phyloP scores from a whole-genome alignment of 2,113 vertebrate genomes.

The Trichomycterus rosablanca region DNA sequence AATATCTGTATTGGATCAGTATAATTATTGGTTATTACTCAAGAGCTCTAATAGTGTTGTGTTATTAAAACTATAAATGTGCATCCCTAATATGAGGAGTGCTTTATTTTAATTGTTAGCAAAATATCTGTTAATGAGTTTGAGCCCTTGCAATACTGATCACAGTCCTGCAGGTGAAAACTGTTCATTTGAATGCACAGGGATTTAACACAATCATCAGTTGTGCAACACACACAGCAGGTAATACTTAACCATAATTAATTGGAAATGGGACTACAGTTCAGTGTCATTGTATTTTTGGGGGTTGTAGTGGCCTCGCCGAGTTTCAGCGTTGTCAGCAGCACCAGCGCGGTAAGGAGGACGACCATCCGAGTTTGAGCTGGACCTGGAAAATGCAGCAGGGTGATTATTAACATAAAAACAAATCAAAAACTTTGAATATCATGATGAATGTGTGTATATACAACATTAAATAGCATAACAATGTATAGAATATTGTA shows the following conservation, averaged over 20 bases:
- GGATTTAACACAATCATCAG: neutral
- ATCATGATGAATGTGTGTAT: too few relatives aligned
- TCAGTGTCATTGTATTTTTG: conserved; percentile 94
- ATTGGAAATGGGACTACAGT: conserved; percentile 63
- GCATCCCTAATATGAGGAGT: too few relatives aligned
- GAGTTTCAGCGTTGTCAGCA: conserved; percentile 72
- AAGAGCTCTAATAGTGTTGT: too few relatives aligned
- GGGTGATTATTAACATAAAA: too few relatives aligned
- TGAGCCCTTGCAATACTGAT: neutral
- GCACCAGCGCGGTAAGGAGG: conserved; percentile 48
- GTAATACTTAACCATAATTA: neutral
- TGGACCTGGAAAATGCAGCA: conserved; percentile 62
- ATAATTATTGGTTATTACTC: too few relatives aligned
- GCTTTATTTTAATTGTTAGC: too few relatives aligned
- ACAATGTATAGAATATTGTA: neutral
- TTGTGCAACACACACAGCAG: neutral
- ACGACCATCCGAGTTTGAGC: conserved; percentile 70
- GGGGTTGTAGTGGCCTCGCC: conserved; percentile 79
- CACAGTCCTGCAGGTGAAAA: too few relatives aligned
- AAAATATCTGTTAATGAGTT: neutral
- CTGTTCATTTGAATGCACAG: too few relatives aligned
- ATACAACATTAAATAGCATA: neutral
- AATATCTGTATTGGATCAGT: too few relatives aligned
- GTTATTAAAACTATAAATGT: too few relatives aligned
- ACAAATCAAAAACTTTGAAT: too few relatives aligned